Evolutionary conservation across 35 echinoderm and acorn worm species (phyloP), one percentile per base, ranked within the genome.

Genomic region (Ophioderma brevispina): DNA sequence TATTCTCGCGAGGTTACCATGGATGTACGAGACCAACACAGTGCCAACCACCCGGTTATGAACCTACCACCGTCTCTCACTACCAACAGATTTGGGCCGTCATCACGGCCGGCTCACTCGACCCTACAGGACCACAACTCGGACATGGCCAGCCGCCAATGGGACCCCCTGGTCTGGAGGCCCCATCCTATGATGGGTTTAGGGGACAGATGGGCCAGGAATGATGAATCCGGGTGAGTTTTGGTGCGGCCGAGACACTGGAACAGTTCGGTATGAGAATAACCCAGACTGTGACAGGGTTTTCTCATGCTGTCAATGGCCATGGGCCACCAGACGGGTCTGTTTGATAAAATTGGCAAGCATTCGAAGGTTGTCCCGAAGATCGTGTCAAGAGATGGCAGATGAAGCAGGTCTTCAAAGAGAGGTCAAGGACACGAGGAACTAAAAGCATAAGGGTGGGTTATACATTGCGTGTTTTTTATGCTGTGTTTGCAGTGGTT

Each of bases 351-450:
- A n/a, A 35, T 63, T 98, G 40, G 92, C 78, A 10, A n/a, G 40
- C 86, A n/a, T 98, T 94, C 39, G 89, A 89, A 80, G 94, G 94
- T 18, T n/a, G 49, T 38, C 36, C 91, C 97, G 17, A 99, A 93
- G 79, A 95, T n/a, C 97, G 15, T 99, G 90, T 25, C 88, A 95
- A 84, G 97, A 99, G 92, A 99, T 99, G 4, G 93, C 97, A 59
- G 90, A 90, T 38, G 94, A 85, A 80, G 88, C 93, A 41, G 97
- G 97, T 40, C 77, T 99, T 19, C n/a, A 99, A 99, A 93, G 97
- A 99, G 86, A 87, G 97, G 97, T 99, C 91, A 64, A n/a, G n/a
- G n/a, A n/a, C n/a, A n/a, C n/a, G n/a, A n/a, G n/a, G n/a, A n/a
- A n/a, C n/a, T n/a, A n/a, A n/a, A n/a, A n/a, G n/a, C n/a, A n/a